Conservation (phyloP, 2,113 vertebrate genomes). For the Notechis scutatus region DNA sequence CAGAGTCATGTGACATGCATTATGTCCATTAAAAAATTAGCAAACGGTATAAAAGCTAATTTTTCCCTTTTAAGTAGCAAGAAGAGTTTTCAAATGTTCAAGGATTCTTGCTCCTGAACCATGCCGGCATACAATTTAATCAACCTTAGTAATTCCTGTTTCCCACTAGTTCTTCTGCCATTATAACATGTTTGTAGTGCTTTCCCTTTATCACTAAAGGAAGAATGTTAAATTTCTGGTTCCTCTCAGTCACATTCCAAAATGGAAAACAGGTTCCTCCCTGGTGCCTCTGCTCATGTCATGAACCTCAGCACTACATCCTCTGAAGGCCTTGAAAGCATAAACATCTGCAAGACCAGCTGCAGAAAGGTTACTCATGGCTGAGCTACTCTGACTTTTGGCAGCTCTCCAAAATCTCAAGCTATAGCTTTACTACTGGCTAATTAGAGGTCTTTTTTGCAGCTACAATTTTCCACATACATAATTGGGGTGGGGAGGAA, state of each 20-base stretch:
- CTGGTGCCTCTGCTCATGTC: neutral
- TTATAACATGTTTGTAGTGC: neutral
- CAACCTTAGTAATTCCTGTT: neutral
- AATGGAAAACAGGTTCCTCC: neutral
- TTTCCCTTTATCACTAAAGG: neutral
- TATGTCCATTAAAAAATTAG: neutral
- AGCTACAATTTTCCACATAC: neutral
- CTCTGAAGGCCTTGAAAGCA: neutral
- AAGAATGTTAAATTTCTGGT: neutral
- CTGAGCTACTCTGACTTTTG: neutral
- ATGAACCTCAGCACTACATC: neutral
- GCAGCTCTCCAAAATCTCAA: neutral
- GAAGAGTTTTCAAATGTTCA: neutral
- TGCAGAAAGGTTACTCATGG: neutral
- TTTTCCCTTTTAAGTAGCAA: neutral
- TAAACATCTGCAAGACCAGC: neutral
- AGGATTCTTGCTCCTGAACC: neutral
- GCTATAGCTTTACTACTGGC: neutral
- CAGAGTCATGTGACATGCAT: neutral
- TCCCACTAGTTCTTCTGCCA: neutral
- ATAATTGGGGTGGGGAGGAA: neutral
- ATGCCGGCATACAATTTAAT: neutral
- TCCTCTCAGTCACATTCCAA: neutral
- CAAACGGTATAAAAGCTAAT: neutral
- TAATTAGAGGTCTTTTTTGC: neutral